Evolutionary conservation across 1,140 invertebrate species (phyloP).

Genomic region (Theocolax elegans): DNA sequence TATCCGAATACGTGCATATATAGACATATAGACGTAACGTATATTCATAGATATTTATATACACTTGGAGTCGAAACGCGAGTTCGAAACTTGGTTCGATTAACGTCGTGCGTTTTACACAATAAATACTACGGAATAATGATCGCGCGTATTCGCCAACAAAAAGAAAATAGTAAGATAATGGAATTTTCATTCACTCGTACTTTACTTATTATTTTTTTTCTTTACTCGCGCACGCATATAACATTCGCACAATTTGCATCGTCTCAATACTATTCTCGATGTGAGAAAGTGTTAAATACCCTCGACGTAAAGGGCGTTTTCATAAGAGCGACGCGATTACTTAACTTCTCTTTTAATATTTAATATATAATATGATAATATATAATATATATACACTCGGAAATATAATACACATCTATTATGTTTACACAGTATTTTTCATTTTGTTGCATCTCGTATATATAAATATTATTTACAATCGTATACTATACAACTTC

Average conservation of each 20-base stretch:
- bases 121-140: conserved; percentile 37
- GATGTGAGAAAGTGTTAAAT: too few species aligned
- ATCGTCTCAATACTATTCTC: too few species aligned
- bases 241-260: too few species aligned
- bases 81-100: conserved; percentile 1
- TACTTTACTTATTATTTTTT: too few species aligned
- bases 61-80: neutral
- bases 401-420: conserved; percentile 40
- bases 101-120: conserved; percentile 23
- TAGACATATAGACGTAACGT: too few species aligned
- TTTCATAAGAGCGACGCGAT: too few species aligned
- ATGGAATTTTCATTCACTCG: conserved; percentile 15
- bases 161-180: too few species aligned
- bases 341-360: too few species aligned
- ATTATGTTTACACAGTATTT: conserved; percentile 37
- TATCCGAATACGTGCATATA: conserved; percentile 7
- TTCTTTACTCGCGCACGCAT: too few species aligned
- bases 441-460: conserved; percentile 14
- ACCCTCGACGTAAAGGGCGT: too few species aligned
- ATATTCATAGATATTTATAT: conserved; percentile 34
- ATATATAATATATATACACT: conserved; percentile 38
- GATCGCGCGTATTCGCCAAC: neutral
- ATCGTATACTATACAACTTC: conserved; percentile 46
- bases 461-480: conserved; percentile 48
- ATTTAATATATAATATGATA: neutral